Percentiles rank a stretch among this genome's conserved stretches.
These are phyloP conservation scores for Onychostruthus taczanowskii DNA, from an alignment of 2,113 vertebrate species.

Conservation along the genomic window DNA sequence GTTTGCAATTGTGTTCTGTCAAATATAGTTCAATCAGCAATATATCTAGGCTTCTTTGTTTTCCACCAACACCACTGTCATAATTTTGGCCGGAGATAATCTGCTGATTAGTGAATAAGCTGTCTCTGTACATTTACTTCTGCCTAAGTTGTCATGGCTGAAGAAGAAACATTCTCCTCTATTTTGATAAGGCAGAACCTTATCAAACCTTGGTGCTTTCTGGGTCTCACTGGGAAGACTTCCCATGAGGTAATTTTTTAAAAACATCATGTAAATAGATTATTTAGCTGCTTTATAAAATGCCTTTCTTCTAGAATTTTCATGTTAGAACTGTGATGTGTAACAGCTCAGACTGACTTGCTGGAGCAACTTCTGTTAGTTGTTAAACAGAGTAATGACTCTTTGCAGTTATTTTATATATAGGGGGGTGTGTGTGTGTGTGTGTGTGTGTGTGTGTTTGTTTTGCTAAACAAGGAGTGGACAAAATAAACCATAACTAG, in stretches of 20 bases:
- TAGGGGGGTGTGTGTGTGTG: not conserved
- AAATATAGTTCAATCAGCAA: not conserved
- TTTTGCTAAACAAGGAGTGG: not conserved
- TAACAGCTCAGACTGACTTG: not conserved
- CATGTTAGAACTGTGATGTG: not conserved
- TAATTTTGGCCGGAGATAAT: not conserved
- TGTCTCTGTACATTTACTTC: not conserved
- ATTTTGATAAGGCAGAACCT: not conserved
- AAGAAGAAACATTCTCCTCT: not conserved
- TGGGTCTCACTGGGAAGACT: not conserved
- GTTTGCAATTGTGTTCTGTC: not conserved
- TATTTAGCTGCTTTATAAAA: not conserved
- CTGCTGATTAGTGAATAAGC: not conserved
- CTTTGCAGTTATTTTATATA: not conserved
- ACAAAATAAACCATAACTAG: not conserved
- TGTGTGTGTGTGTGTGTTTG: accelerated
- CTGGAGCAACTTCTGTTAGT: not conserved
- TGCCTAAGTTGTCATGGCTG: not conserved
- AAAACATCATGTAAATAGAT: not conserved
- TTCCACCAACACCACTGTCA: not conserved
- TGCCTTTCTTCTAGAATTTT: not conserved
- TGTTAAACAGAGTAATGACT: not conserved
- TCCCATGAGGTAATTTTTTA: not conserved
- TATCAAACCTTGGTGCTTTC: not conserved
- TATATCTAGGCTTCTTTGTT: not conserved